A percentile compares a stretch with the other conserved stretches of the same genome.
phyloP scores from a whole-genome alignment of 2,797 vertebrate genomes.

The Esox masquinongy region DNA sequence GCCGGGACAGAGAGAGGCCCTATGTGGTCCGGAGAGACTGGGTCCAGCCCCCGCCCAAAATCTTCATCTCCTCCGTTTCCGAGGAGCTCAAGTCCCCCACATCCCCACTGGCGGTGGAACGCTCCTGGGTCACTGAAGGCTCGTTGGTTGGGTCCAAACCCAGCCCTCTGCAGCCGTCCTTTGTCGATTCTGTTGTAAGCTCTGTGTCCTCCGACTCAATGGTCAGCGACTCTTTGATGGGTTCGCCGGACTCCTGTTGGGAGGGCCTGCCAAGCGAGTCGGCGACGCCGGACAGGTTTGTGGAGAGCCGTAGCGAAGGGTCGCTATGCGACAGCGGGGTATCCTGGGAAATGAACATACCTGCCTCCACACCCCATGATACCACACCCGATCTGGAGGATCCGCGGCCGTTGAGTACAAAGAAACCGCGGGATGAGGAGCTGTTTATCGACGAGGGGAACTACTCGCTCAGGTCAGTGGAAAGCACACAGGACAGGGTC shows the following conservation, averaged over 20 bases:
- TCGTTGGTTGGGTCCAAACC: slow-evolving; percentile 53
- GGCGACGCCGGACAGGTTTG: slow-evolving; percentile 41
- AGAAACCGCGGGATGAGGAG: slow-evolving; percentile 49
- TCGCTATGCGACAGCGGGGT: slow-evolving; percentile 62
- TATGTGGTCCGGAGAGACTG: slow-evolving; percentile 75
- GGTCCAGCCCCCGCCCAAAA: slow-evolving; percentile 78
- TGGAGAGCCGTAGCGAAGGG: slow-evolving; percentile 59
- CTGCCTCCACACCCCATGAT: slow-evolving; percentile 56
- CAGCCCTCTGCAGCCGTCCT: slow-evolving; percentile 57
- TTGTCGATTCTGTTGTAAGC: slow-evolving; percentile 55
- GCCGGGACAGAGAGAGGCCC: slow-evolving; percentile 71
- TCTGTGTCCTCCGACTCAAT: slow-evolving; percentile 57
- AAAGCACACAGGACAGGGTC: slow-evolving; percentile 54
- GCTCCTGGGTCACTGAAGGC: slow-evolving; percentile 50
- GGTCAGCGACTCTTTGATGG: slow-evolving; percentile 58
- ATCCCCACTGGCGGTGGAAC: slow-evolving; percentile 25
- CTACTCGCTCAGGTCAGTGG: slow-evolving; percentile 66
- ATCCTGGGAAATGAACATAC: slow-evolving; percentile 57
- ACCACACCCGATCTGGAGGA: slow-evolving; percentile 57
- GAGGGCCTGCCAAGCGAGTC: slow-evolving; percentile 58
- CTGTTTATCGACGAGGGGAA: slow-evolving; percentile 67
- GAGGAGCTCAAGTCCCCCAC: slow-evolving; percentile 49
- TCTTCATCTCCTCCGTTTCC: slow-evolving; percentile 77
- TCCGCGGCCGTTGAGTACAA: slow-evolving; percentile 46
- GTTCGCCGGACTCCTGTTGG: slow-evolving; percentile 74